Conservation (phyloP, 1,140 invertebrate genomes). For the Schlechtendalia chinensis region DNA sequence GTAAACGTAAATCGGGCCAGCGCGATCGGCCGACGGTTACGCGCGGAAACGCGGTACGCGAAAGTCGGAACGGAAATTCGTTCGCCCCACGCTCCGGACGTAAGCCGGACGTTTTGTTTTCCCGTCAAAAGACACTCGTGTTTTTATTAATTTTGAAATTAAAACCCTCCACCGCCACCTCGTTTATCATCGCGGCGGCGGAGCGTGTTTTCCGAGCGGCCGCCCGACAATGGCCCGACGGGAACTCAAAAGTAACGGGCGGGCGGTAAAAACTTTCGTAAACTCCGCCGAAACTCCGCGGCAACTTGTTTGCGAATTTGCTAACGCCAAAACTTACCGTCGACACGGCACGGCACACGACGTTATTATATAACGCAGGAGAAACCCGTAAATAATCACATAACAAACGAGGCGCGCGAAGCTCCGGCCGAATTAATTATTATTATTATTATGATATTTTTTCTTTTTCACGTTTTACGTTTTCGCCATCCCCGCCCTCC, state of each 20-base stretch:
- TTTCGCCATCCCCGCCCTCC: neutral
- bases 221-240: neutral
- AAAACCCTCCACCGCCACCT: neutral
- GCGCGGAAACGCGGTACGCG: too few species aligned
- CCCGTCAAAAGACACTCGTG: slow-evolving; percentile 26
- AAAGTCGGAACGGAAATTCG: too few species aligned
- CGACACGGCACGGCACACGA: neutral
- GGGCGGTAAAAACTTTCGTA: slow-evolving; percentile 42
- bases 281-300: slow-evolving; percentile 20
- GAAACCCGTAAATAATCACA: neutral
- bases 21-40: too few species aligned
- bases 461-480: too few species aligned
- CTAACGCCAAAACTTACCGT: slow-evolving; percentile 15
- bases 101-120: neutral
- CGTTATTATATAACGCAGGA: neutral
- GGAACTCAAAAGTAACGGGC: slow-evolving; percentile 44
- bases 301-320: slow-evolving; percentile 42
- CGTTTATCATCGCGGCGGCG: slow-evolving; percentile 17
- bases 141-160: slow-evolving; percentile 48
- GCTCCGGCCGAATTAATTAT: neutral
- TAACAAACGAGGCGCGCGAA: neutral
- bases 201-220: neutral
- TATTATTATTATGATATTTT: neutral
- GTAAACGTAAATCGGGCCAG: too few species aligned
- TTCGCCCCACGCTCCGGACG: too few species aligned